A percentile compares a stretch with the other conserved stretches of the same genome.
Evolutionary conservation across 2,113 vertebrate species (phyloP).

Genomic region (Micromys minutus): DNA sequence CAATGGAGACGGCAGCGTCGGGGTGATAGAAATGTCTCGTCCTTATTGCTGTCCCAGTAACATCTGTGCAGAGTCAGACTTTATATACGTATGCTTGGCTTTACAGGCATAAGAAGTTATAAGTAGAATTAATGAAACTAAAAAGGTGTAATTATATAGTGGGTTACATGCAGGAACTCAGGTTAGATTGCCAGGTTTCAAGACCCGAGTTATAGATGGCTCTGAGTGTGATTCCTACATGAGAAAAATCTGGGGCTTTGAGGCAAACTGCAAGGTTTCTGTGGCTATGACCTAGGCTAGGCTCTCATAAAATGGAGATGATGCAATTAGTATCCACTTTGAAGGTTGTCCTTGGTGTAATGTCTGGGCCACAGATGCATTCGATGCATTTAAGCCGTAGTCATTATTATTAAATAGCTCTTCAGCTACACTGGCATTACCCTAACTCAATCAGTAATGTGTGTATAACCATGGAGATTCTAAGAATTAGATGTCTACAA

Average conservation of each 20-base stretch:
- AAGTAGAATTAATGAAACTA: not conserved
- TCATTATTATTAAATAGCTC: constrained; percentile 57
- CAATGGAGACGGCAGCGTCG: not conserved
- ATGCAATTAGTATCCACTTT: constrained; percentile 39
- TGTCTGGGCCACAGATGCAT: not conserved
- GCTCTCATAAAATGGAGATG: not conserved
- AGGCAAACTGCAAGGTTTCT: not conserved
- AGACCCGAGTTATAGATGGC: not conserved
- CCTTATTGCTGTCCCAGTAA: not conserved
- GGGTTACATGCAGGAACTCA: not conserved
- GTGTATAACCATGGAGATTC: constrained; percentile 46
- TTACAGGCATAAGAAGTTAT: not conserved
- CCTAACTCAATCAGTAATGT: constrained; percentile 36
- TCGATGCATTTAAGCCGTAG: constrained; percentile 7
- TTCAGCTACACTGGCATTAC: constrained; percentile 17
- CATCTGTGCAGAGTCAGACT: not conserved
- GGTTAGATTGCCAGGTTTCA: not conserved
- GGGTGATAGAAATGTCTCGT: not conserved
- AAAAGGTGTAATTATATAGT: not conserved
- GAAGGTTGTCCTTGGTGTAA: not conserved
- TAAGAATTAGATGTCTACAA: constrained; percentile 51
- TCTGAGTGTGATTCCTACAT: not conserved
- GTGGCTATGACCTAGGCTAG: constrained; percentile 13
- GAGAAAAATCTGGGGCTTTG: not conserved
- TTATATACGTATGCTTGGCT: not conserved